Evolutionary conservation across 1,140 invertebrate species (phyloP).

Genomic region (Macrotrachela quadricornifera): DNA sequence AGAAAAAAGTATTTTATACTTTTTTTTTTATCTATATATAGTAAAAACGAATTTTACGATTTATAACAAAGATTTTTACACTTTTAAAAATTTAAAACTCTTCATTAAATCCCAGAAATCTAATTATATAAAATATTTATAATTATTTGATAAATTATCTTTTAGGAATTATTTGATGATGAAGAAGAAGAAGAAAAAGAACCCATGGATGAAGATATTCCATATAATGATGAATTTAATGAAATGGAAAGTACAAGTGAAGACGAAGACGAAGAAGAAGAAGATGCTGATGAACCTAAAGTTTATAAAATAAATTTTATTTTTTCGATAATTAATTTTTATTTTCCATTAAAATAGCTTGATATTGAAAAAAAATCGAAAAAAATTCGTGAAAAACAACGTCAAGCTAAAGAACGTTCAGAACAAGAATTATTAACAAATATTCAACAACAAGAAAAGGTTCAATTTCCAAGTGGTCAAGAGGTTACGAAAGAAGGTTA

Average conservation of each 20-base stretch:
- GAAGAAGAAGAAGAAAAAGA: background rate
- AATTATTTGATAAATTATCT: no score
- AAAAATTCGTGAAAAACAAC: background rate
- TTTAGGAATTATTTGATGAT: background rate
- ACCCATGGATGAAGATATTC: background rate
- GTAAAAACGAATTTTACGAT: no score
- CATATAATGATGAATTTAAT: background rate
- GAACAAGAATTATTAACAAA: background rate
- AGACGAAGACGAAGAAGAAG: background rate
- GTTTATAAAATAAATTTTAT: background rate
- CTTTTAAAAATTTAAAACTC: no score
- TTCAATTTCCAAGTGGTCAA: conserved; percentile 2
- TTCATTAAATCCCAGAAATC: no score
- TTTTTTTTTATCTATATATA: no score
- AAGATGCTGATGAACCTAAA: background rate
- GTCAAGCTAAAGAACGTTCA: background rate
- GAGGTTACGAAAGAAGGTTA: background rate
- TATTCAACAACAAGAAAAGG: no score
- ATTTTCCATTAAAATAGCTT: no score
- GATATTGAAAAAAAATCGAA: background rate
- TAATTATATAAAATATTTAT: no score
- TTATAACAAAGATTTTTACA: no score
- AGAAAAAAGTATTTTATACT: no score
- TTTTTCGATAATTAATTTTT: no score
- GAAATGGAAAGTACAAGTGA: background rate